Conservation (phyloP, 2,113 vertebrate genomes). For the Meriones unguiculatus region DNA sequence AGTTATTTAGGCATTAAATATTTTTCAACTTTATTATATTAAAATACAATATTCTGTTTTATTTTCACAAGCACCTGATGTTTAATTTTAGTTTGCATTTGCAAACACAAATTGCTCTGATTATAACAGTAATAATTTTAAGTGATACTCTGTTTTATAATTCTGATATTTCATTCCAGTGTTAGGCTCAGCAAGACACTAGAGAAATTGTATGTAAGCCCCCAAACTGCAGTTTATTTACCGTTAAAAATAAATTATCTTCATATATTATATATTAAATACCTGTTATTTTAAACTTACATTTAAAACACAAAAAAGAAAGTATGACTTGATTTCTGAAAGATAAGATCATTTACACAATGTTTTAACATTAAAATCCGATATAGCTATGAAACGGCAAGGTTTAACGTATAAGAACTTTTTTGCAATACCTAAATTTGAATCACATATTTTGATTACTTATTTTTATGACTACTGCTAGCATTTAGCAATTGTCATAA, state of each 20-base stretch:
- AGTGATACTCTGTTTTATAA: too few species aligned
- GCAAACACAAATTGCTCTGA: too few species aligned
- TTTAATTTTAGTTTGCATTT: too few species aligned
- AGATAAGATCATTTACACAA: not conserved
- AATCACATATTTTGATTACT: not conserved
- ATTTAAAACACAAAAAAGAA: not conserved
- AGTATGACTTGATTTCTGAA: not conserved
- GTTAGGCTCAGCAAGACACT: too few species aligned
- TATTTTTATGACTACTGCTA: conserved; percentile 22
- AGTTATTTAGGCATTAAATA: not conserved
- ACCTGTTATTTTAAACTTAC: not conserved
- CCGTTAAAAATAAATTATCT: too few species aligned
- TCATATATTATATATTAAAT: too few species aligned
- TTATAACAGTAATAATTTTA: too few species aligned
- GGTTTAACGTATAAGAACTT: not conserved
- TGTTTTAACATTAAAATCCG: not conserved
- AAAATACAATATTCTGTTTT: not conserved
- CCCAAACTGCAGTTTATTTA: too few species aligned
- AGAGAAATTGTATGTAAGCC: too few species aligned
- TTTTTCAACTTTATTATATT: not conserved
- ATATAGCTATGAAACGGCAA: not conserved
- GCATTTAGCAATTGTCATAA: not conserved
- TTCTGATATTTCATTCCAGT: too few species aligned
- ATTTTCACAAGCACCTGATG: too few species aligned
- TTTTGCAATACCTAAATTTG: not conserved